phyloP scores from a whole-genome alignment of 2,113 vertebrate species.

The Trogon surrucura region DNA sequence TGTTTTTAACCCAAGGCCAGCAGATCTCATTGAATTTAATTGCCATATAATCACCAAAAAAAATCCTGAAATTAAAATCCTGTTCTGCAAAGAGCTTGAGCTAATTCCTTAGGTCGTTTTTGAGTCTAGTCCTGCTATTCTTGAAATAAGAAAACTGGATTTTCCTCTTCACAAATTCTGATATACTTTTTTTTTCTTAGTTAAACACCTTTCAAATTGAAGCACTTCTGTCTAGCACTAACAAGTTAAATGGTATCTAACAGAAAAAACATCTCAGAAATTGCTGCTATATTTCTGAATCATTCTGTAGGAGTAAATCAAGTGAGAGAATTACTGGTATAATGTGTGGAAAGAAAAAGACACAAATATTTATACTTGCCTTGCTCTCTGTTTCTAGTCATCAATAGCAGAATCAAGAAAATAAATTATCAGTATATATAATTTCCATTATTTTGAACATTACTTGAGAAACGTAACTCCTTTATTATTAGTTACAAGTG shows the following conservation, averaged over 20 bases:
- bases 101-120: background rate
- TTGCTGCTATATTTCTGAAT: background rate
- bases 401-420: conserved; percentile 6
- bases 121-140: background rate
- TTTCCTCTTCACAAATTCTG: conserved; percentile 1
- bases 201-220: conserved; percentile 40
- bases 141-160: background rate
- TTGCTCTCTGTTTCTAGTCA: background rate
- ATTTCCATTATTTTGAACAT: background rate
- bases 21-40: conserved; percentile 43
- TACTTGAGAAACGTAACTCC: background rate
- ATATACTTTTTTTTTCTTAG: background rate
- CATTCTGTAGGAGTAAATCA: background rate
- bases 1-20: conserved; percentile 34
- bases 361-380: background rate
- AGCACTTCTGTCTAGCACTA: background rate
- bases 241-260: background rate
- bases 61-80: conserved; percentile 65
- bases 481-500: background rate
- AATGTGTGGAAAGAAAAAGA: background rate
- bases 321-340: background rate
- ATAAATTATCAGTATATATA: background rate
- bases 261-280: background rate
- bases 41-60: conserved; percentile 40
- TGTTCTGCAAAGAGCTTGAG: conserved; percentile 14